These are phyloP conservation scores for Drosophila repletoides DNA, from an alignment of 1,140 invertebrate genomes.

Conservation along the genomic window DNA sequence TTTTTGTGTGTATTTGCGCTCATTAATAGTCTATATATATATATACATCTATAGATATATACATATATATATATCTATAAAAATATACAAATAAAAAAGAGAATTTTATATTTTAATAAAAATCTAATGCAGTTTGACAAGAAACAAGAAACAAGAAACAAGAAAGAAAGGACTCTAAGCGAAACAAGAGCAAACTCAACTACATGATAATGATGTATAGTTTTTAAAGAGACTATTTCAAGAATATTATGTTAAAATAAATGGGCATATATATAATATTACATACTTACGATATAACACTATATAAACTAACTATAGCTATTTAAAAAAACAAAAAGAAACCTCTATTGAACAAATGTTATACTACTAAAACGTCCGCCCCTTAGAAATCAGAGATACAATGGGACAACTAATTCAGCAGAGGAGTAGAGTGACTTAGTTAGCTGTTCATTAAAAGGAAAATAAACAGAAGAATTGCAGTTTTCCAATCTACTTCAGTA, in stretches of 20 bases:
- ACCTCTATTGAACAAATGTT: constrained; percentile 32
- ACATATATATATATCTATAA: constrained; percentile 46
- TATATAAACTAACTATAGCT: constrained; percentile 39
- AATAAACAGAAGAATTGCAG: not conserved
- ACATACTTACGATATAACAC: constrained; percentile 11
- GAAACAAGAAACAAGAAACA: constrained; percentile 12
- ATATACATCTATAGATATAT: constrained; percentile 52
- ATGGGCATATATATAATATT: constrained; percentile 37
- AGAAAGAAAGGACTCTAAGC: not conserved
- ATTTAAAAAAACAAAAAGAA: constrained; percentile 6
- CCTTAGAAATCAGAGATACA: not conserved
- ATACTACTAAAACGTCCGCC: constrained; percentile 35
- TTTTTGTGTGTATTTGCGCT: constrained; percentile 67
- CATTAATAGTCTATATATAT: constrained; percentile 56
- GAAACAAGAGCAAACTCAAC: constrained; percentile 16
- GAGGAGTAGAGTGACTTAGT: no score
- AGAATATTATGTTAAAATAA: constrained; percentile 46
- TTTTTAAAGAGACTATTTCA: constrained; percentile 41
- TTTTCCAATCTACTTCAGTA: constrained; percentile 22
- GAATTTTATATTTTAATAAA: constrained; percentile 73
- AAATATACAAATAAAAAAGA: constrained; percentile 43
- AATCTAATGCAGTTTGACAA: constrained; percentile 49
- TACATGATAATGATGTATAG: constrained; percentile 37
- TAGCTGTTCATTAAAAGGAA: not conserved
- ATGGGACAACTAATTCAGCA: not conserved